Base-by-base conservation (phyloP, 2,888 invertebrate species). In the Andrena bucephala region DNA sequence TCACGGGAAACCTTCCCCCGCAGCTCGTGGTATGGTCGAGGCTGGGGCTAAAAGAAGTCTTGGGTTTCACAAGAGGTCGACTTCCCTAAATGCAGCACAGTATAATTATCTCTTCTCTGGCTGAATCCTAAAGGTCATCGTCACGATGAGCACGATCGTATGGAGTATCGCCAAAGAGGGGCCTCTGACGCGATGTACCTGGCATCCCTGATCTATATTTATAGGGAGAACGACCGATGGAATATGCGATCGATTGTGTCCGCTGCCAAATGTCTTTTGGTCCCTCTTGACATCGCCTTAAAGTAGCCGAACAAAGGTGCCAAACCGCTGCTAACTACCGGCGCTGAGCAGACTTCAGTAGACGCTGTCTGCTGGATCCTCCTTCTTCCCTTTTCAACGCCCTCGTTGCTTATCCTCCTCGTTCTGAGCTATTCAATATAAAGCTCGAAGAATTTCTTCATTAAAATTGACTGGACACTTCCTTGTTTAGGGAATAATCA, bases 151-250 rank as follows among this genome's bases (percentile, higher is more conserved):
- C 68, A 73, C 74, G 88, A 80, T 86, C 87, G 84, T 76, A 86
- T 91, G 90, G 91, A 90, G 88, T 81, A 88, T 89, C 87, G 91
- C 91, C 91, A 91, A 91, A 91, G 90, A 85, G 83, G 75, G 83
- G 77, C 71, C 85, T 75, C 84, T 85, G 87, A 86, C 86, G 89
- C 85, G 84, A 85, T 80, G 84, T 89, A 88, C 85, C 88, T 83
- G 89, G 90, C 85, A 90, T 89, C 87, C 80, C 83, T 74, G 89
- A 87, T 91, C 92, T 92, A 92, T 92, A 92, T 92, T 92, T 92
- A 91, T 87, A 88, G 85, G 91, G 91, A 92, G 92, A 92, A 92
- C 91, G 92, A 92, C 92, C 92, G 92, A 91, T 90, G 90, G 88
- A 90, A 91, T 92, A 92, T 92, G 92, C 91, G 91, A 91, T 91